Percentiles rank a stretch among this genome's conserved stretches.
Evolutionary conservation across 2,797 vertebrate species (phyloP).

Genomic region (Lacerta agilis): DNA sequence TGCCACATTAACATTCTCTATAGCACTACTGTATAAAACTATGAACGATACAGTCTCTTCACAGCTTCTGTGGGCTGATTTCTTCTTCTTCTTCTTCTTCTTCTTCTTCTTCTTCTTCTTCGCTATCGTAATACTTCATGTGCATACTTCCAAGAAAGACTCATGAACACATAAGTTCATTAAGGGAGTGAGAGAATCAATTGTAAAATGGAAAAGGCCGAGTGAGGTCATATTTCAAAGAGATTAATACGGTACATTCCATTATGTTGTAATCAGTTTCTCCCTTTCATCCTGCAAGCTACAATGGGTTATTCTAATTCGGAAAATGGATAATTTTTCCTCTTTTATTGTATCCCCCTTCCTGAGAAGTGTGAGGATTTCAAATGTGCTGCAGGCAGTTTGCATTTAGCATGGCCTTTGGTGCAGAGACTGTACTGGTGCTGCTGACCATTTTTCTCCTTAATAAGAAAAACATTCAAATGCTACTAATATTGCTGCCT

Average conservation of each 20-base stretch:
- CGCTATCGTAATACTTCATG: conserved; percentile 81
- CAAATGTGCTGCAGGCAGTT: conserved; percentile 69
- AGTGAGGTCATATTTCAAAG: conserved; percentile 85
- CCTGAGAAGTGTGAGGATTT: conserved; percentile 66
- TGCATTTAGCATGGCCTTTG: conserved; percentile 74
- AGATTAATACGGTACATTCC: conserved; percentile 85
- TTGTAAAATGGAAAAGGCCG: conserved; percentile 84
- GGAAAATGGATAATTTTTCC: conserved; percentile 56
- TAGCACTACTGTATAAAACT: conserved; percentile 82
- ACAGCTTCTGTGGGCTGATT: conserved; percentile 79
- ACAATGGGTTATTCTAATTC: conserved; percentile 83
- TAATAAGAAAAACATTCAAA: conserved; percentile 88
- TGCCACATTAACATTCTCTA: conserved; percentile 80
- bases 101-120: conserved; percentile 81
- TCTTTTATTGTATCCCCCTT: conserved; percentile 63
- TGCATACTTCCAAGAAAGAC: conserved; percentile 81
- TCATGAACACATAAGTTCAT: conserved; percentile 83
- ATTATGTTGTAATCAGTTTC: conserved; percentile 87
- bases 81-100: conserved; percentile 83
- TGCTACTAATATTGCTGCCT: conserved; percentile 85
- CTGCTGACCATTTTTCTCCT: conserved; percentile 81
- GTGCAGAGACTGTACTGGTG: conserved; percentile 72
- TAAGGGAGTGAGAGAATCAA: conserved; percentile 86
- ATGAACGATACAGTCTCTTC: conserved; percentile 83
- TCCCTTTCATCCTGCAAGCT: conserved; percentile 81